Evolutionary conservation across 2,113 vertebrate species (phyloP).

Genomic region (Haemorhous mexicanus): DNA sequence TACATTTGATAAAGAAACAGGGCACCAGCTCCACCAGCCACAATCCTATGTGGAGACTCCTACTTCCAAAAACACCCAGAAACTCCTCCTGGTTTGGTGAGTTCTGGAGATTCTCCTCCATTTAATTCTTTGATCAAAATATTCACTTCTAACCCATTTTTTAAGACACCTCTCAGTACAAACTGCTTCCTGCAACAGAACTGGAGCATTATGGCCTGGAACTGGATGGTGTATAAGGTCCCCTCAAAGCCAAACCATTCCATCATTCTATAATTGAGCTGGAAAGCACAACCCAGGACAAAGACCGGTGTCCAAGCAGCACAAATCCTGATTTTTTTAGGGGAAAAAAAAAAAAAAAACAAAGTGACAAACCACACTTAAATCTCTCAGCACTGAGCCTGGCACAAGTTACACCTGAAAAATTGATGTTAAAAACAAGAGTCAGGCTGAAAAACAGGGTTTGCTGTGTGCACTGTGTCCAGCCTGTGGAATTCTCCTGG

Average conservation of each 20-base stretch:
- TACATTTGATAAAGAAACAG: background rate
- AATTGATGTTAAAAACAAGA: background rate
- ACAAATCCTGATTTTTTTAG: background rate
- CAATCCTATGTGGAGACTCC: accelerated
- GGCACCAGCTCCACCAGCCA: background rate
- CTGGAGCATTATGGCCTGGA: background rate
- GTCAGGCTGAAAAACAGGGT: background rate
- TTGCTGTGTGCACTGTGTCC: constrained; percentile 32
- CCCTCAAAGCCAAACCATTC: background rate
- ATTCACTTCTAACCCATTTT: background rate
- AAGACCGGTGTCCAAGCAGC: background rate
- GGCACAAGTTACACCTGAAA: constrained; percentile 18
- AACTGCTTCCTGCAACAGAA: background rate
- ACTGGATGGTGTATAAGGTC: background rate
- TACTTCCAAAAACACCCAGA: background rate
- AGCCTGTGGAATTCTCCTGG: background rate
- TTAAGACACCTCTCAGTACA: background rate
- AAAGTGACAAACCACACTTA: background rate
- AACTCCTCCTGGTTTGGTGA: background rate
- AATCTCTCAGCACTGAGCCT: background rate
- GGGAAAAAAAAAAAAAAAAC: background rate
- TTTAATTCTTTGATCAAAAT: background rate
- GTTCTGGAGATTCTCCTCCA: accelerated
- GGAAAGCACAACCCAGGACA: background rate
- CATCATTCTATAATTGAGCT: background rate